These are phyloP conservation scores for Malthinus seriepunctatus DNA, from an alignment of 2,888 invertebrate genomes.

Conservation along the genomic window DNA sequence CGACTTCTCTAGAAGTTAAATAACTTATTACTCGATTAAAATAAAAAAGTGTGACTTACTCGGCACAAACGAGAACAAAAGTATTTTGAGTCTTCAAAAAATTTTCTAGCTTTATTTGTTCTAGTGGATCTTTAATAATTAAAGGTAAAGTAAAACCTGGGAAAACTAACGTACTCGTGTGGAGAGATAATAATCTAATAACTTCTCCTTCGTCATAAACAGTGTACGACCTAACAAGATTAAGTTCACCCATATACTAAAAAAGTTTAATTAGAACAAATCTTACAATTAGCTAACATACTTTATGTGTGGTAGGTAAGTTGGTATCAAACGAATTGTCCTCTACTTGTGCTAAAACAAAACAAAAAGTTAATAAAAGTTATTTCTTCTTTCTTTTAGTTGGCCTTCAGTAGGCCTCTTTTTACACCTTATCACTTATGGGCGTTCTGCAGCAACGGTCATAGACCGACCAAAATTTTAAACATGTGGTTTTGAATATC, in stretches of 20 bases:
- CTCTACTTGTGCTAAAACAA: too few relatives aligned
- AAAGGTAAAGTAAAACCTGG: slow-evolving; percentile 83
- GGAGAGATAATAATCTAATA: slow-evolving; percentile 46
- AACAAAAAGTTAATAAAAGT: too few relatives aligned
- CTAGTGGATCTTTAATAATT: slow-evolving; percentile 57
- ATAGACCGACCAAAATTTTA: too few relatives aligned
- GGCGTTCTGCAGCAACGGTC: too few relatives aligned
- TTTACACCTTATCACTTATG: too few relatives aligned
- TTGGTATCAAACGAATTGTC: slow-evolving; percentile 46
- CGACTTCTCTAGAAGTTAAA: slow-evolving; percentile 27
- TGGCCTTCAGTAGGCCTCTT: too few relatives aligned
- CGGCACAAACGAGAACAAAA: slow-evolving; percentile 65
- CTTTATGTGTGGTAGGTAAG: slow-evolving; percentile 50
- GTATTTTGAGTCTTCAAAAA: slow-evolving; percentile 64
- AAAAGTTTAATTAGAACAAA: slow-evolving; percentile 17
- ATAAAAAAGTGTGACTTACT: slow-evolving; percentile 43
- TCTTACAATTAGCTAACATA: slow-evolving; percentile 29
- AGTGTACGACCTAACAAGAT: slow-evolving; percentile 51
- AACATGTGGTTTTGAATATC: too few relatives aligned
- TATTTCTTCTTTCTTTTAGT: too few relatives aligned
- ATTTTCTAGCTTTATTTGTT: slow-evolving; percentile 62
- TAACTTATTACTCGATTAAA: background rate
- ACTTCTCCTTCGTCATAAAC: slow-evolving; percentile 51
- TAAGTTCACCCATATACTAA: slow-evolving; percentile 51
- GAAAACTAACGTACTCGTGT: slow-evolving; percentile 63